Evolutionary conservation across 2,797 vertebrate species (phyloP).

Genomic region (Delichon dasypus): DNA sequence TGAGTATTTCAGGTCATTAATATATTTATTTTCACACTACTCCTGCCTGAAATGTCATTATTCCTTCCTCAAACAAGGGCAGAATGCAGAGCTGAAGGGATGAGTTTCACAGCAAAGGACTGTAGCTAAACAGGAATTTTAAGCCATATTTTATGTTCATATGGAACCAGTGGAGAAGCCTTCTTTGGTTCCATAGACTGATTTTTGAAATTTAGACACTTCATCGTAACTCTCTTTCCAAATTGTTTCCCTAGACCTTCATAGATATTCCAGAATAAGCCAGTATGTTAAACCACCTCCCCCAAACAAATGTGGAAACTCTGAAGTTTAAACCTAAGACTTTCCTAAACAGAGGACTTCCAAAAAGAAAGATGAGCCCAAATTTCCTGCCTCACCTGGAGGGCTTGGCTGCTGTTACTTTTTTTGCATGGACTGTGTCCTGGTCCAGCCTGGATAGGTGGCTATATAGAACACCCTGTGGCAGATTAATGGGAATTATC

Average conservation of each 20-base stretch:
- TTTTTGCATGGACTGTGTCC: not conserved
- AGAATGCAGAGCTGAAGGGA: not conserved
- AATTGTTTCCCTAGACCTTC: not conserved
- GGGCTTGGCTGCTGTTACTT: not conserved
- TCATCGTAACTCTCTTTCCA: not conserved
- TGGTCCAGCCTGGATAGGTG: not conserved
- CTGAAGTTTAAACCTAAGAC: not conserved
- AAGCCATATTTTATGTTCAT: not conserved
- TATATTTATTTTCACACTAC: not conserved
- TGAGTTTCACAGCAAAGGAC: not conserved
- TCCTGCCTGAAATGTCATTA: not conserved
- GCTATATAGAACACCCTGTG: not conserved
- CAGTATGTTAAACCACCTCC: not conserved
- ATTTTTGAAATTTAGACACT: not conserved
- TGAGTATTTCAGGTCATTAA: not conserved
- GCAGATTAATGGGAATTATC: not conserved
- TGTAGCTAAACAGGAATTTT: not conserved
- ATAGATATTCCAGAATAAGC: not conserved
- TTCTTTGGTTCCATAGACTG: not conserved
- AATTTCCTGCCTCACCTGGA: not conserved
- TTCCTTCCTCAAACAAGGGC: not conserved
- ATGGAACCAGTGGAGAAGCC: not conserved
- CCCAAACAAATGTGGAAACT: not conserved
- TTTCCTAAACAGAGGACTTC: not conserved
- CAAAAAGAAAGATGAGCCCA: not conserved